Evolutionary conservation across 2,888 invertebrate genomes (phyloP), one percentile per base, ranked within the genome.

Genomic region (Punctoribates punctum): DNA sequence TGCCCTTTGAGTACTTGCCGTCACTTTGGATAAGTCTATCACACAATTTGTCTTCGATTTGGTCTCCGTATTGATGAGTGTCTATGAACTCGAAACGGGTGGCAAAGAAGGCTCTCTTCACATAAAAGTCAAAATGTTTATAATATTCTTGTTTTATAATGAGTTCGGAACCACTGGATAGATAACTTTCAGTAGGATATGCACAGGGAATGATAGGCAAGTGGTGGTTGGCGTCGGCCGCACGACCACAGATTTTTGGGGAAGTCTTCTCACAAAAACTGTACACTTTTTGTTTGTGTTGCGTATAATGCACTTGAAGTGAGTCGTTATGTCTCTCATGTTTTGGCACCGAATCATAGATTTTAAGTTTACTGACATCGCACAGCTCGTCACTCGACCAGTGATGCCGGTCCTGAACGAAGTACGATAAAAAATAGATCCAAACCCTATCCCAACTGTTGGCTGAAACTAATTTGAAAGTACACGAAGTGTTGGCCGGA

Each of bases 371-470:
- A 73, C 79, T 78, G 11, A 77, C 75, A 42, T 78, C 78, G 51
- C 80, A 80, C 9, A 77, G 76, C 46, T 79, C 78, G 15, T 78
- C 78, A 15, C 60, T 48, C n/a, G 76, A 75, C 74, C 78, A 73
- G 9, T 76, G 77, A 48, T 77, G 72, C 0, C 76, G 77, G 73
- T 79, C 90, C 82, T 91, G 88, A 81, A 92, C 90, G 80, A 90
- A 90, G 85, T 91, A 93, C 79, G 92, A 92, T 79, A 91, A 89
- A 83, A 93, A 93, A 84, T 91, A 93, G 80, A 93, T 87, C 94
- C 94, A 94, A 76, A 94, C 89, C 8, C 79, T 54, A 62, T 77
- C 78, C 25, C 78, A 78, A 72, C 80, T 80, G 82, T 87, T 87
- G 83, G 87, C 87, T 9, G 76, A 76, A 23, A 48, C 42, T 82